Conservation (phyloP, 2,888 invertebrate genomes). For the Lasioglossum marginatum region DNA sequence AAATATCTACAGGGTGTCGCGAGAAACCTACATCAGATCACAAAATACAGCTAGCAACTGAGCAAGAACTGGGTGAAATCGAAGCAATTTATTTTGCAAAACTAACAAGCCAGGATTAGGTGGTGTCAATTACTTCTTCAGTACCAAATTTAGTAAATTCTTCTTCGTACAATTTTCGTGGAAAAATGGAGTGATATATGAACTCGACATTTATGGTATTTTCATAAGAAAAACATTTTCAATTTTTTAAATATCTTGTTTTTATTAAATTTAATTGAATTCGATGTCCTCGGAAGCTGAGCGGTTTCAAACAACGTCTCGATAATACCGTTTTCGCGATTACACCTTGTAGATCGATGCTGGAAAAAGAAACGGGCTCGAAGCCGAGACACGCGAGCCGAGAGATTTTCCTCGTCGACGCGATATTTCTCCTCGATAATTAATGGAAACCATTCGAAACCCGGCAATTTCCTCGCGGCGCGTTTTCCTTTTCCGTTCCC, state of each 20-base stretch:
- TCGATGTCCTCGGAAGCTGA: background rate
- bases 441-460: background rate
- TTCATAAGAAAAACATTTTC: too few relatives aligned
- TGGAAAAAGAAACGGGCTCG: background rate
- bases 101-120: too few relatives aligned
- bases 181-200: too few relatives aligned
- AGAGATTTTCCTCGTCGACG: background rate
- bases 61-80: background rate
- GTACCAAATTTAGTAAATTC: background rate
- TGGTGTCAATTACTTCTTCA: background rate
- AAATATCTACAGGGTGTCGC: background rate
- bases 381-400: background rate
- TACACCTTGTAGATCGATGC: background rate
- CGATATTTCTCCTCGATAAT: background rate
- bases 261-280: background rate
- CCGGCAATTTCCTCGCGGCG: background rate
- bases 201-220: too few relatives aligned
- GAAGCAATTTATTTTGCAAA: background rate
- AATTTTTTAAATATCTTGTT: too few relatives aligned
- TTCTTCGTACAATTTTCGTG: too few relatives aligned
- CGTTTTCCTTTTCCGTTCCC: conserved; percentile 3
- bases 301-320: background rate
- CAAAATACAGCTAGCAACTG: background rate
- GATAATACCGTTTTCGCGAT: background rate
- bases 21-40: background rate